These are phyloP conservation scores for Glareola pratincola DNA, from an alignment of 2,113 vertebrate genomes.

Conservation along the genomic window DNA sequence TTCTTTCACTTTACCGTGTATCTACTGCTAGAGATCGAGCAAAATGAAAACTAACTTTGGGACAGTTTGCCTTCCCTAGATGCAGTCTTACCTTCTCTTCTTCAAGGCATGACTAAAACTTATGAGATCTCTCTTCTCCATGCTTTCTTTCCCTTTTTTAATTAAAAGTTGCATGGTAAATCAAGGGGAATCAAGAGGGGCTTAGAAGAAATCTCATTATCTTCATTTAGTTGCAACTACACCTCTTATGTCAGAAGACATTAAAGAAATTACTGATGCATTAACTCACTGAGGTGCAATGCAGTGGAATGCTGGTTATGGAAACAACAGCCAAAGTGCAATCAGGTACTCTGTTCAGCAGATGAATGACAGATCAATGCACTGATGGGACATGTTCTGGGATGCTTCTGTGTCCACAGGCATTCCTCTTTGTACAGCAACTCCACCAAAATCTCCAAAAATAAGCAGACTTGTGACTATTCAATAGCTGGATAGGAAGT, in stretches of 20 bases:
- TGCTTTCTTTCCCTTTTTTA: neutral
- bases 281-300: neutral
- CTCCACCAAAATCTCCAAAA: neutral
- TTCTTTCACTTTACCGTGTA: neutral
- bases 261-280: neutral
- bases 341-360: neutral
- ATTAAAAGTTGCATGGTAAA: neutral
- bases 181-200: neutral
- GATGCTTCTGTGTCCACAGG: neutral
- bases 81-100: neutral
- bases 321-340: neutral
- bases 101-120: neutral
- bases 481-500: neutral
- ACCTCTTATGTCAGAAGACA: neutral
- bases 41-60: neutral
- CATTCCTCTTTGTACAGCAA: neutral
- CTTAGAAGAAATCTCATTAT: neutral
- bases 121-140: neutral
- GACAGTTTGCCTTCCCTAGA: neutral
- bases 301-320: neutral
- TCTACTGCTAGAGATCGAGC: neutral
- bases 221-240: neutral
- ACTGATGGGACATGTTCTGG: neutral
- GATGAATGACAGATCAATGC: neutral
- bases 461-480: neutral